Evolutionary conservation across 2,888 invertebrate genomes (phyloP).

Genomic region (Drosophila helvetica): DNA sequence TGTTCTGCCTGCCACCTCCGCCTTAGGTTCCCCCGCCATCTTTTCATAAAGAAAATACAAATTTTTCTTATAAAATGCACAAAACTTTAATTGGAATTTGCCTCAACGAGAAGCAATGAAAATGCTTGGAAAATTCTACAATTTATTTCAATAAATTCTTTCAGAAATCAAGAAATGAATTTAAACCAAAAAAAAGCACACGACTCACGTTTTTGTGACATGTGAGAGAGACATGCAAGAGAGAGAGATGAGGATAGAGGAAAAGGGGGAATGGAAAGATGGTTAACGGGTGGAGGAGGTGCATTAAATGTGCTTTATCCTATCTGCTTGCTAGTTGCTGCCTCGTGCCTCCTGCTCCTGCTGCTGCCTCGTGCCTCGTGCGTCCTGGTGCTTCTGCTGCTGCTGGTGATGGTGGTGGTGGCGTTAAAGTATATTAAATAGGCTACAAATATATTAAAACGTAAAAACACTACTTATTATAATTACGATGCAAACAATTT

Average conservation of each 20-base stretch:
- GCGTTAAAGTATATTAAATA: conserved; percentile 3
- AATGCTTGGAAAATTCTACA: conserved; percentile 45
- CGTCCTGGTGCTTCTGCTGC: not conserved
- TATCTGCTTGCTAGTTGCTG: not conserved
- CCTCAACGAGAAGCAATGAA: conserved; percentile 21
- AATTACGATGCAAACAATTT: not conserved
- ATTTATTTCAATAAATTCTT: conserved; percentile 32
- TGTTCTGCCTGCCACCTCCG: conserved; percentile 32
- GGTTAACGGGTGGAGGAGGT: conserved; percentile 35
- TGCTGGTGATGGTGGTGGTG: no score
- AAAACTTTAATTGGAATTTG: conserved; percentile 37
- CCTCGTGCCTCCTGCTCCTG: not conserved
- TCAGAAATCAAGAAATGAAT: conserved; percentile 2
- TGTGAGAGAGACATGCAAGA: conserved; percentile 67
- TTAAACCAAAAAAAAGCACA: not conserved
- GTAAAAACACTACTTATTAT: conserved; percentile 9
- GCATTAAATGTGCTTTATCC: conserved; percentile 66
- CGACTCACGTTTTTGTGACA: conserved; percentile 73
- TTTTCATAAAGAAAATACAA: conserved; percentile 1
- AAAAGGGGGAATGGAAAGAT: not conserved
- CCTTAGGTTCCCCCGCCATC: not conserved
- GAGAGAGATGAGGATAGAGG: conserved; percentile 12
- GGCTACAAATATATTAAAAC: no score
- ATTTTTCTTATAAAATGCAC: conserved; percentile 25
- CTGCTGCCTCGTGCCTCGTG: not conserved